phyloP scores from a whole-genome alignment of 2,888 invertebrate genomes.

The Baronia brevicornis region DNA sequence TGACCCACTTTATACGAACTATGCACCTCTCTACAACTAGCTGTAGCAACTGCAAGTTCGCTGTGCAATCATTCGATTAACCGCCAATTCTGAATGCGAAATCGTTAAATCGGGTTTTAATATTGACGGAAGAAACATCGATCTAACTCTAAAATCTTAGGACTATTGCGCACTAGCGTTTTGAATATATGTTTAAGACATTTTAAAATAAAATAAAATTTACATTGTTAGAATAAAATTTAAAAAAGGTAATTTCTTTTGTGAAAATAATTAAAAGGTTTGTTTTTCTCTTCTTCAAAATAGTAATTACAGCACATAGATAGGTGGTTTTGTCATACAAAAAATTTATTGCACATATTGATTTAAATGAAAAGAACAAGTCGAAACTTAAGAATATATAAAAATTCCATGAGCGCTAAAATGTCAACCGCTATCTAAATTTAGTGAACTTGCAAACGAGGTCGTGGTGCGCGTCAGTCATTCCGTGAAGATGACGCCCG shows the following conservation, averaged over 20 bases:
- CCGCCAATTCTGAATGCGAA: conserved; percentile 9
- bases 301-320: too few species aligned
- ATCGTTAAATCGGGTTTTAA: conserved; percentile 6
- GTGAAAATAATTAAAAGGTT: too few species aligned
- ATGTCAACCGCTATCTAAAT: conserved; percentile 51
- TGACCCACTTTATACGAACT: conserved; percentile 51
- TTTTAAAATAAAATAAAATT: too few species aligned
- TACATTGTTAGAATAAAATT: too few species aligned
- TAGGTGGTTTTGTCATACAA: too few species aligned
- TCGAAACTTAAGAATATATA: too few species aligned
- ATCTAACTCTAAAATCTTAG: not conserved
- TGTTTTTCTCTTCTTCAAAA: too few species aligned
- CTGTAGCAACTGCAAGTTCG: conserved; percentile 38
- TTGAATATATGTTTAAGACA: not conserved
- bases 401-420: too few species aligned
- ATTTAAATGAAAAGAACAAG: not conserved
- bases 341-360: not conserved
- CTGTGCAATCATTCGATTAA: conserved; percentile 30
- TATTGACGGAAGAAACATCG: not conserved
- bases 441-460: conserved; percentile 52
- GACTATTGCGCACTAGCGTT: not conserved
- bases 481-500: conserved; percentile 58
- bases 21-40: conserved; percentile 30
- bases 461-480: conserved; percentile 43
- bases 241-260: too few species aligned